Base-by-base conservation (phyloP, 2,888 invertebrate species). In the Ctenicera cuprea region DNA sequence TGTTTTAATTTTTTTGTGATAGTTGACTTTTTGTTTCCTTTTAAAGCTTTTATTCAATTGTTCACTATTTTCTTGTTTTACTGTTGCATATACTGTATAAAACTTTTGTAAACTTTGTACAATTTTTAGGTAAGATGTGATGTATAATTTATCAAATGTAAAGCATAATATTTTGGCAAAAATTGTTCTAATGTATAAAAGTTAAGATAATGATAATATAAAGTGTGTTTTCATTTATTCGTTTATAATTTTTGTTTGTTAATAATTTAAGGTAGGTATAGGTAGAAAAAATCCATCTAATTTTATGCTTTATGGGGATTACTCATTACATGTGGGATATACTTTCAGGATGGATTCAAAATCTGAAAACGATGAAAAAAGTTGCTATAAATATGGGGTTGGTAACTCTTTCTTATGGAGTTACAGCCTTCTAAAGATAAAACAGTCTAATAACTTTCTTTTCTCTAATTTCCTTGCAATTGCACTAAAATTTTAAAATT, bases 71-170 rank as follows among this genome's bases (percentile, higher is more conserved):
- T 33, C 33, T n/a, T 52, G 38, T 65, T 50, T 41, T 50, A 20
- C 20, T 30, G 33, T n/a, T n/a, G 3, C 12, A 59, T 68, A 57
- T 43, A 63, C 9, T 68, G 52, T 72, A 66, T 63, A 72, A 67
- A 59, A 61, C 41, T 73, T 73, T 73, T 73, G 69, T 73, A 73
- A 73, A 73, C 48, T 69, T 73, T 73, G 73, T 69, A 69, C 73
- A 73, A 67, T 16, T 50, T 57, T 41, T 70, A 69, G 54, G n/a
- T 67, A 63, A 64, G 64, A 18, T 63, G 20, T 68, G 33, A 41
- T 67, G 16, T 57, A 33, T 61, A 48, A 18, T 16, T 20, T 68
- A 45, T 62, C 12, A 62, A 59, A 43, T 62, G 62, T 62, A 45
- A 62, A 62, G 16, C 59, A 38, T 2, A 3, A 26, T 59, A 59